Base-by-base conservation (phyloP, 2,113 vertebrate species). In the Crotalus tigris region DNA sequence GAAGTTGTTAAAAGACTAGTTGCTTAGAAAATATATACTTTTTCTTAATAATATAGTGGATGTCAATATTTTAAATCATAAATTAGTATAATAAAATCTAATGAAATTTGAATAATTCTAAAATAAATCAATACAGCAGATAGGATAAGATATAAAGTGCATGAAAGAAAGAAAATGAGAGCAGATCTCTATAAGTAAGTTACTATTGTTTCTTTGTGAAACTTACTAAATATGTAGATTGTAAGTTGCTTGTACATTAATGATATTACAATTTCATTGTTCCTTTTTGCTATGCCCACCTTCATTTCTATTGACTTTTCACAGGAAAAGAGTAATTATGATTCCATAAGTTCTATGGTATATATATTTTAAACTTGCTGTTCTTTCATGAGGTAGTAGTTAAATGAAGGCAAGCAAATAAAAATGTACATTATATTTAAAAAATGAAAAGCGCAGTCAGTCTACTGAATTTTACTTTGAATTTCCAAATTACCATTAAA, bases 51-150 rank as follows among this genome's bases (percentile, higher is more conserved):
- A 0, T 90, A 94, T 29, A 33, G 5, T 93, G 59, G 92, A 0
- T 21, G 92, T 13, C 89, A 94, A 88, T 93, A 87, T 91, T 94
- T 95, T 95, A 55, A 12, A 10, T 54, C 2, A 13, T 3, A 4
- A 44, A 81, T 90, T 17, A 59, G 4, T 26, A 4, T 7, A 92
- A 4, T 7, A 92, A 88, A 93, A 10, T 51, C 91, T 92, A 87
- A 93, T 91, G 86, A 93, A 44, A n/a, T 94, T 54, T 39, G 1
- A 87, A 90, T 93, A 91, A 95, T 95, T 95, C 92, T 33, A 90
- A 26, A 44, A 94, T 92, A 94, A 96, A 93, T 94, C 85, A 94
- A 94, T 26, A 17, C 24, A 75, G 0, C 26, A 90, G 86, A 55
- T 88, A 33, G 46, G 55, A 75, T 94, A 94, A 87, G 94, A 4